Evolutionary conservation across 2,888 invertebrate genomes (phyloP).

Genomic region (Cheiracanthium punctorium): DNA sequence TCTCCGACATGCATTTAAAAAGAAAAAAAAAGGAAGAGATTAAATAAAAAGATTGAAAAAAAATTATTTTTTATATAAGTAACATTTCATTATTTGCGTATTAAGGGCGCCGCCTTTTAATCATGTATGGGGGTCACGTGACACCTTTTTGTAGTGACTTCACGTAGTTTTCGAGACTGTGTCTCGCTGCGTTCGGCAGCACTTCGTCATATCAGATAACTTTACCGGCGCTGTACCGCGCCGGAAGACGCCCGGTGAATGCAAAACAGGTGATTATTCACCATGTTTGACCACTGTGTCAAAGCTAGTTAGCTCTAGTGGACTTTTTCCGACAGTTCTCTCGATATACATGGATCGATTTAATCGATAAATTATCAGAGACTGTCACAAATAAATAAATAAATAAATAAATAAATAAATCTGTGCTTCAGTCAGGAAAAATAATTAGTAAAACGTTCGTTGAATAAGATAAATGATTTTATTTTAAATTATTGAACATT

Average conservation of each 20-base stretch:
- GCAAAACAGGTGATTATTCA: not conserved
- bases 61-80: not conserved
- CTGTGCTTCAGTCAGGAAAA: no score
- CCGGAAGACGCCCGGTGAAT: not conserved
- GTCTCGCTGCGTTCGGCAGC: conserved; percentile 3
- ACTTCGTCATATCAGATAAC: conserved; percentile 22
- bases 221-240: not conserved
- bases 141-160: conserved; percentile 40
- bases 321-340: no score
- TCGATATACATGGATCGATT: no score
- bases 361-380: no score
- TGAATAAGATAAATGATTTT: no score
- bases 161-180: conserved; percentile 20
- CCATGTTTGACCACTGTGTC: conserved; percentile 24
- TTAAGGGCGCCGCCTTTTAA: not conserved
- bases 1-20: not conserved
- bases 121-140: conserved; percentile 15
- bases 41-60: not conserved
- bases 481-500: no score
- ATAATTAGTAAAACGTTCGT: no score
- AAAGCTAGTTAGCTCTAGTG: no score
- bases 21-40: not conserved
- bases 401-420: no score
- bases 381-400: no score
- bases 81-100: conserved; percentile 7